Evolutionary conservation across 1,140 invertebrate genomes (phyloP).

Genomic region (Anoplolepis gracilipes): DNA sequence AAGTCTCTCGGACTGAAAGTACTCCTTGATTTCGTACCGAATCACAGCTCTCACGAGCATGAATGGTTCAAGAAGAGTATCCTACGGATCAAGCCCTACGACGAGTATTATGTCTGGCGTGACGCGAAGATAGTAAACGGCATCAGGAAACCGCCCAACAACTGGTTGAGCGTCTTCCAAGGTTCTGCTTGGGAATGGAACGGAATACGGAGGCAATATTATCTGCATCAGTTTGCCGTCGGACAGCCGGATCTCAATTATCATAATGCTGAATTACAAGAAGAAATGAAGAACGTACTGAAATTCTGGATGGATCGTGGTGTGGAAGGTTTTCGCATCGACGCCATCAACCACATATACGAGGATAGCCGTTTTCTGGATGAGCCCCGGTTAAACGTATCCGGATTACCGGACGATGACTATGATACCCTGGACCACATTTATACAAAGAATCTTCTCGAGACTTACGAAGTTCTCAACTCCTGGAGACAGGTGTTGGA

Average conservation of each 20-base stretch:
- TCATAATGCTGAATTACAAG: conserved; percentile 84
- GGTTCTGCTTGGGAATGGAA: conserved; percentile 87
- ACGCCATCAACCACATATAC: conserved; percentile 86
- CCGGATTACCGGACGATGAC: conserved; percentile 68
- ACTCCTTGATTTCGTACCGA: conserved; percentile 91
- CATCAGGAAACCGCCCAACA: conserved; percentile 74
- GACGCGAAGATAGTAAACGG: conserved; percentile 79
- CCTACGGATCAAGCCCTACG: conserved; percentile 86
- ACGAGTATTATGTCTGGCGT: conserved; percentile 91
- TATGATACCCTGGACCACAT: conserved; percentile 78
- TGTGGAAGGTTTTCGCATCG: conserved; percentile 90
- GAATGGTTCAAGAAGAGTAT: conserved; percentile 90
- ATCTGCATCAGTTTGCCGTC: conserved; percentile 88
- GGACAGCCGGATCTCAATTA: conserved; percentile 91
- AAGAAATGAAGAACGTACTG: conserved; percentile 87
- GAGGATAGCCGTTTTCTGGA: conserved; percentile 82
- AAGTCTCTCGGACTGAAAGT: conserved; percentile 79
- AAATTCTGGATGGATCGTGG: conserved; percentile 86
- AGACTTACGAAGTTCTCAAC: conserved; percentile 80
- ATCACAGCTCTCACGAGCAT: conserved; percentile 90
- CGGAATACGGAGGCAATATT: conserved; percentile 86
- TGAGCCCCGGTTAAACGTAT: conserved; percentile 73
- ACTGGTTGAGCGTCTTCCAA: conserved; percentile 84
- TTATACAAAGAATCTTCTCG: conserved; percentile 78
- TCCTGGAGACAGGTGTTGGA: conserved; percentile 77